Conservation (phyloP, 2,888 invertebrate genomes). For the Metellina segmentata region DNA sequence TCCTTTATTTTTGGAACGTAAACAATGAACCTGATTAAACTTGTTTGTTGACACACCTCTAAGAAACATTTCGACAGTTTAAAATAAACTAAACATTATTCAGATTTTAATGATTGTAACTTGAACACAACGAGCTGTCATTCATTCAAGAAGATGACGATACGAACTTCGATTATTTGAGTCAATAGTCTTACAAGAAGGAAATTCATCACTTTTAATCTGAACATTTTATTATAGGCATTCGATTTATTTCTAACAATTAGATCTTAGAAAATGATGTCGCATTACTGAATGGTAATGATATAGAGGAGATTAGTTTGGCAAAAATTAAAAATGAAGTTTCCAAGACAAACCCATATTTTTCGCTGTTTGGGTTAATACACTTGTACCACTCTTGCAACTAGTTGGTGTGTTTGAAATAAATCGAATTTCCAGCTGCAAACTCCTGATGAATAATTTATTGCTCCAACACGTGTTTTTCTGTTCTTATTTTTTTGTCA, state of each 20-base stretch:
- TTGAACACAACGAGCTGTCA: no score
- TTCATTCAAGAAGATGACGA: no score
- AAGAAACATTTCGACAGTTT: no score
- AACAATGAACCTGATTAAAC: no score
- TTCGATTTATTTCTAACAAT: neutral
- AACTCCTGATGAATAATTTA: constrained; percentile 69
- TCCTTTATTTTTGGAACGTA: no score
- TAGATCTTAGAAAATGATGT: neutral
- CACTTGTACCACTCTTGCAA: neutral
- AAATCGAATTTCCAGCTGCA: constrained; percentile 55
- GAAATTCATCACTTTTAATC: no score
- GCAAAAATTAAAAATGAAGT: neutral
- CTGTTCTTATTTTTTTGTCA: constrained; percentile 40
- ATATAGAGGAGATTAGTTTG: neutral
- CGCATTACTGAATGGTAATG: neutral
- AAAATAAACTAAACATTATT: no score
- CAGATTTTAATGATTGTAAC: no score
- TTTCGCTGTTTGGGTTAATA: neutral
- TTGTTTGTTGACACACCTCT: no score
- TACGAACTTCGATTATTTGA: no score
- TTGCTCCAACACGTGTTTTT: constrained; percentile 58
- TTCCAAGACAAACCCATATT: neutral
- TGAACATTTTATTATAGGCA: no score
- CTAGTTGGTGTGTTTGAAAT: constrained; percentile 14
- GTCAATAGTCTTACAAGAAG: no score